Conservation (phyloP, 1,140 invertebrate species). For the Halyomorpha halys region DNA sequence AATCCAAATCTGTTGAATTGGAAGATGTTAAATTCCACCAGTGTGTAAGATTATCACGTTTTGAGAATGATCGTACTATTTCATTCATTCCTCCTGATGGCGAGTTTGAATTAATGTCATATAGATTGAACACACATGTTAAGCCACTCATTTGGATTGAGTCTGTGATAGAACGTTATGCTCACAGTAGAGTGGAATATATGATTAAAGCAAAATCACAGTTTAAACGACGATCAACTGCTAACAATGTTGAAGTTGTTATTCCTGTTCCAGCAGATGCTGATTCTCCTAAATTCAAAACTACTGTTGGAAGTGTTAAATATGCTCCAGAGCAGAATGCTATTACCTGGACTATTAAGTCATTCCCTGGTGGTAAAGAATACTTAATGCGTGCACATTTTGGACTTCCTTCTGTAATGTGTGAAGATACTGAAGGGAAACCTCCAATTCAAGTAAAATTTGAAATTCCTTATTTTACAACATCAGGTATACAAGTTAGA, state of each 20-base stretch:
- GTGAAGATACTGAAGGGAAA: conserved; percentile 91
- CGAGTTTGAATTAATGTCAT: conserved; percentile 99
- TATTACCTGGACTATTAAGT: conserved; percentile 99
- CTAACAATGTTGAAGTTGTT: conserved; percentile 98
- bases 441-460: conserved; percentile 98
- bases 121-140: conserved; percentile 42
- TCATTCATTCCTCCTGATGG: conserved; percentile 99
- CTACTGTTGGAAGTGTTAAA: conserved; percentile 93
- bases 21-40: conserved; percentile 99
- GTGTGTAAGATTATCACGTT: conserved; percentile 91
- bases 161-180: conserved; percentile 97
- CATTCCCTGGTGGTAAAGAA: conserved; percentile 98
- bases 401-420: conserved; percentile 91
- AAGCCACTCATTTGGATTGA: conserved; percentile 99
- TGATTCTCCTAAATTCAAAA: conserved; percentile 98
- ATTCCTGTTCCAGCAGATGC: conserved; percentile 98
- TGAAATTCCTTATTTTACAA: conserved; percentile 99
- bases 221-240: conserved; percentile 95
- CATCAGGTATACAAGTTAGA: conserved; percentile 95
- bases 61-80: conserved; percentile 98
- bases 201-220: conserved; percentile 99
- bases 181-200: conserved; percentile 94
- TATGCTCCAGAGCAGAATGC: conserved; percentile 97
- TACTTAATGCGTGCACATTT: conserved; percentile 99
- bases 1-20: conserved; percentile 96